Conservation (phyloP, 2,797 vertebrate genomes). For the Mus spretus region DNA sequence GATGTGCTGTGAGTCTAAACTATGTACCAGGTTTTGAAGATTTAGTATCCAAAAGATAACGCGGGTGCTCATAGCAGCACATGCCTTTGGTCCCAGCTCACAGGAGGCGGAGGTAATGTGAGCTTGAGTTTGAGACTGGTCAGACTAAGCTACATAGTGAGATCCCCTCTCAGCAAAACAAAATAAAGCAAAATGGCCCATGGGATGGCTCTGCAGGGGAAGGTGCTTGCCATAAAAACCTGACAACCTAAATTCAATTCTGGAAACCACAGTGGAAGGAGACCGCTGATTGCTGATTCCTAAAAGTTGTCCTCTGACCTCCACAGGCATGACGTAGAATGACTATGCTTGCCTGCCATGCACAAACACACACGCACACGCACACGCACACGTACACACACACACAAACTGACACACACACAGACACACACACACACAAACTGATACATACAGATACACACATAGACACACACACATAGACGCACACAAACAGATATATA, state of each 20-base stretch:
- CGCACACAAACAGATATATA: not conserved
- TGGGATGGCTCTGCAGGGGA: not conserved
- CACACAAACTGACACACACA: rapidly evolving
- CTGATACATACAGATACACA: not conserved
- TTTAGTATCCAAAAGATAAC: not conserved
- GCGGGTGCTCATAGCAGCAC: too few species aligned
- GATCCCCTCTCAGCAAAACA: not conserved
- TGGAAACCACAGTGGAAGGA: not conserved
- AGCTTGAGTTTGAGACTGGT: not conserved
- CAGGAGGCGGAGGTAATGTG: not conserved
- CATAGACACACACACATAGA: not conserved
- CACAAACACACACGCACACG: rapidly evolving
- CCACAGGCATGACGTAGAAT: not conserved
- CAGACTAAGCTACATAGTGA: not conserved
- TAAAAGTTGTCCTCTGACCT: not conserved
- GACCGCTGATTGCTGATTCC: not conserved
- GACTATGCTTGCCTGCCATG: not conserved
- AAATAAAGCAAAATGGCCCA: not conserved
- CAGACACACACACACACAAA: not conserved
- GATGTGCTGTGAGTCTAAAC: not conserved
- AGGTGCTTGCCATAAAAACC: not conserved
- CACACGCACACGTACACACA: not conserved
- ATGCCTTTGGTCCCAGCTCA: not conserved
- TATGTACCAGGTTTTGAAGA: not conserved
- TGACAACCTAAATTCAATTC: not conserved